Conservation (phyloP, 2,113 vertebrate genomes). For the Natator depressus region DNA sequence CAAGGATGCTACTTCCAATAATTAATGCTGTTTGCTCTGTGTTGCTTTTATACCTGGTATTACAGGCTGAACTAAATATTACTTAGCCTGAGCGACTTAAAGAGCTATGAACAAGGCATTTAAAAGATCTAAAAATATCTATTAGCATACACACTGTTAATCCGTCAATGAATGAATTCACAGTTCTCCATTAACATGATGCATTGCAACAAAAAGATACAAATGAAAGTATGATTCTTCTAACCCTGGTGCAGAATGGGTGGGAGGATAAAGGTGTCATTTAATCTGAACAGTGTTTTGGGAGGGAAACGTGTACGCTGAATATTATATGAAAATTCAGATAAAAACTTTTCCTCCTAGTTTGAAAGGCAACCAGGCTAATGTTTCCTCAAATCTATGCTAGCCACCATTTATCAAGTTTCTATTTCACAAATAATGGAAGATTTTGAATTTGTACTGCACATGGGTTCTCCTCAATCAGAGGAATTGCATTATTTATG, state of each 20-base stretch:
- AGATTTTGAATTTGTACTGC: not conserved
- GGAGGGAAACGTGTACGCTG: not conserved
- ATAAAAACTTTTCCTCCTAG: not conserved
- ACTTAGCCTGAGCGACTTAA: slow-evolving; percentile 21
- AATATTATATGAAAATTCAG: not conserved
- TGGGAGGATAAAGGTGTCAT: not conserved
- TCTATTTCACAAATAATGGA: not conserved
- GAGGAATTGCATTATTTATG: not conserved
- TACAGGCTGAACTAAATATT: slow-evolving; percentile 12
- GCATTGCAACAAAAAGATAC: not conserved
- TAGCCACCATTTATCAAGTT: not conserved
- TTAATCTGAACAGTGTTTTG: not conserved
- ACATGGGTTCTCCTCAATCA: not conserved
- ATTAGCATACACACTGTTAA: slow-evolving; percentile 14
- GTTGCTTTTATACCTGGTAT: not conserved
- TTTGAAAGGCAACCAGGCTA: not conserved
- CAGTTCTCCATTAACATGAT: not conserved
- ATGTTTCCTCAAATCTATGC: not conserved
- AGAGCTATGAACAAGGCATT: slow-evolving; percentile 16
- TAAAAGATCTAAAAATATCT: slow-evolving; percentile 33
- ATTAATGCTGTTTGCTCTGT: slow-evolving; percentile 18
- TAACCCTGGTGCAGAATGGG: not conserved
- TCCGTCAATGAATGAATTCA: not conserved
- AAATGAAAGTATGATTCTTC: not conserved
- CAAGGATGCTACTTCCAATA: slow-evolving; percentile 54